Evolutionary conservation across 2,797 vertebrate genomes (phyloP), one percentile per base, ranked within the genome.

Genomic region (Helostoma temminkii): DNA sequence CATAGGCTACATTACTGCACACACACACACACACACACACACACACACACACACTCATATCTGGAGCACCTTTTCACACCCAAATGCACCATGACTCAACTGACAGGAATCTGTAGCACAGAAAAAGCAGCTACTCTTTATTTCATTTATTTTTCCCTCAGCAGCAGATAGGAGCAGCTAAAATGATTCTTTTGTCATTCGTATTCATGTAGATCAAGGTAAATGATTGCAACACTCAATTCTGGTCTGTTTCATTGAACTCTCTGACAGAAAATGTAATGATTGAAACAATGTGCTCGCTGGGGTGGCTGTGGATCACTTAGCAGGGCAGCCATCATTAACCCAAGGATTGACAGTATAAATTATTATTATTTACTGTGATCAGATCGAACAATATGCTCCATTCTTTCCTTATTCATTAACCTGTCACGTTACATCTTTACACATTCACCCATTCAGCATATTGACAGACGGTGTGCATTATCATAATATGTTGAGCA

Each of bases 1-100:
- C 78, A 75, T 76, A 77, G 69, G 82, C 76, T 82, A 61, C 18
- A 73, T 80, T 86, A 60, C 68, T 2, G n/a, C 59, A 28, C 15
- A 43, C 28, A 42, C 45, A 71, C 63, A 74, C 46, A n/a, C n/a
- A n/a, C n/a, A n/a, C n/a, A n/a, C n/a, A n/a, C n/a, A 41, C 36
- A 72, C 45, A 72, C 68, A 50, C 48, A 57, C 60, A 67, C 55
- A 25, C 30, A 42, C 55, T 37, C 54, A 41, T 58, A 37, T 19
- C 48, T 46, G 53, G 24, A 7, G 60, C 49, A 71, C 36, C 62
- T 70, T 52, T 50, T 60, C 59, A 75, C 60, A 74, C 55, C 30
- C 36, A 69, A 41, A 80, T 47, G 46, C 71, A 69, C 39, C n/a
- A 0, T 47, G 78, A 73, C 56, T 78, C 56, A 52, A 64, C 26